Percentiles rank a stretch among this genome's conserved stretches.
Conservation (phyloP, 2,113 vertebrate genomes). For the Naja naja region DNA sequence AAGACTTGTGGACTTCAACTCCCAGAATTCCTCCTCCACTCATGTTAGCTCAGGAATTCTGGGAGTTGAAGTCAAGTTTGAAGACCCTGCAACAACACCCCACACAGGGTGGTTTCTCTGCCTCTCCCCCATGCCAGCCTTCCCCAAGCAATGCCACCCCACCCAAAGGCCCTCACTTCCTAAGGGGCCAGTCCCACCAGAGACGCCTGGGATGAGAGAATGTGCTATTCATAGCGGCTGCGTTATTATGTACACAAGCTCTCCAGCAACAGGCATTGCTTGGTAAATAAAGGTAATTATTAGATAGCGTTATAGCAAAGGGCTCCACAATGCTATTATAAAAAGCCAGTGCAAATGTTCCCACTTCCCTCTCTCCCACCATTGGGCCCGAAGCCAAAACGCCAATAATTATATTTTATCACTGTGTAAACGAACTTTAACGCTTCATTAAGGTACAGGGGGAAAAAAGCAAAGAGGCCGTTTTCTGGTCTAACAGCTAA, state of each 20-base stretch:
- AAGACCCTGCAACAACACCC: background rate
- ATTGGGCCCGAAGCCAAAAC: conserved; percentile 63
- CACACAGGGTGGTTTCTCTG: no score
- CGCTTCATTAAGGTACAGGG: conserved; percentile 70
- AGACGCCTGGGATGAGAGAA: background rate
- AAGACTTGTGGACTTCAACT: no score
- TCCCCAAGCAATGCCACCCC: background rate
- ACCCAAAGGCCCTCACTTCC: background rate
- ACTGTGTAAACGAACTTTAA: conserved; percentile 68
- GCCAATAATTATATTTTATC: conserved; percentile 71
- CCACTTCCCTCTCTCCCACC: conserved; percentile 47
- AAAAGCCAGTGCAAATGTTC: conserved; percentile 65
- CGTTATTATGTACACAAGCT: conserved; percentile 14
- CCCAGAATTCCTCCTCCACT: no score
- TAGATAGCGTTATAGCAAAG: conserved; percentile 25
- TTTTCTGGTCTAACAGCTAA: background rate
- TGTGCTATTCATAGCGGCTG: background rate
- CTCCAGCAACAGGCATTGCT: conserved; percentile 30
- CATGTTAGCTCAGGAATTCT: no score
- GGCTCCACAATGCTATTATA: conserved; percentile 59
- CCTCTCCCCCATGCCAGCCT: background rate
- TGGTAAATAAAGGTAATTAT: conserved; percentile 63
- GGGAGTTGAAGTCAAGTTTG: no score
- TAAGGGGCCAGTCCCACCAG: background rate
- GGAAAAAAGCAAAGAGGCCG: conserved; percentile 45